Percentiles rank a stretch among this genome's conserved stretches.
Conservation (phyloP, 2,113 vertebrate genomes). For the Neolamprologus sp. region DNA sequence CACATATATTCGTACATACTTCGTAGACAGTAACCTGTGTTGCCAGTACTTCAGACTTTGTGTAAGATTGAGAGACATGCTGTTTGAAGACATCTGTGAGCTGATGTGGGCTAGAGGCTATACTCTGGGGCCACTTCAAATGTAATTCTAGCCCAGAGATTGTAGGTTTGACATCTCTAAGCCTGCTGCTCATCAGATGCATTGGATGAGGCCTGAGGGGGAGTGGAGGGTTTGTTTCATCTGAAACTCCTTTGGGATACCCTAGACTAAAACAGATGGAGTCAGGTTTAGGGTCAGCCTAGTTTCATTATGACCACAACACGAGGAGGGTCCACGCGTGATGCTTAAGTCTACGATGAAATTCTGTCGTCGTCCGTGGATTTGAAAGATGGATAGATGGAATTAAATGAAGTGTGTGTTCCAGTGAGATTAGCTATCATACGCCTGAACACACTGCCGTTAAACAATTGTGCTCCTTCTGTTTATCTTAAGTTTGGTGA, state of each 20-base stretch:
- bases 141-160: constrained; percentile 39
- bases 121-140: constrained; percentile 48
- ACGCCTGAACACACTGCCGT: not conserved
- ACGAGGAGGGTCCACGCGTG: constrained; percentile 14
- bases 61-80: constrained; percentile 20
- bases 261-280: constrained; percentile 12
- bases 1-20: not conserved
- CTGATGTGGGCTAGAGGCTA: not conserved
- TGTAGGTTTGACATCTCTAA: constrained; percentile 42
- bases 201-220: not conserved
- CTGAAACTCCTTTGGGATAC: constrained; percentile 23
- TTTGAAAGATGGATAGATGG: not conserved
- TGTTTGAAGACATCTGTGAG: constrained; percentile 39
- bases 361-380: not conserved
- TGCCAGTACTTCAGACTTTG: constrained; percentile 21
- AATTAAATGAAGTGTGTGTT: constrained; percentile 15
- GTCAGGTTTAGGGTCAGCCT: constrained; percentile 12
- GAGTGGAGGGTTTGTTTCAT: not conserved
- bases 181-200: constrained; percentile 30
- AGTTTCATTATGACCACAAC: constrained; percentile 35
- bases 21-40: constrained; percentile 1
- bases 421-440: constrained; percentile 5
- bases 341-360: not conserved
- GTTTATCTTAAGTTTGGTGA: not conserved
- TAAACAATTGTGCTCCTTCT: not conserved